Conservation (phyloP, 2,113 vertebrate species). For the Nothoprocta pentlandii region DNA sequence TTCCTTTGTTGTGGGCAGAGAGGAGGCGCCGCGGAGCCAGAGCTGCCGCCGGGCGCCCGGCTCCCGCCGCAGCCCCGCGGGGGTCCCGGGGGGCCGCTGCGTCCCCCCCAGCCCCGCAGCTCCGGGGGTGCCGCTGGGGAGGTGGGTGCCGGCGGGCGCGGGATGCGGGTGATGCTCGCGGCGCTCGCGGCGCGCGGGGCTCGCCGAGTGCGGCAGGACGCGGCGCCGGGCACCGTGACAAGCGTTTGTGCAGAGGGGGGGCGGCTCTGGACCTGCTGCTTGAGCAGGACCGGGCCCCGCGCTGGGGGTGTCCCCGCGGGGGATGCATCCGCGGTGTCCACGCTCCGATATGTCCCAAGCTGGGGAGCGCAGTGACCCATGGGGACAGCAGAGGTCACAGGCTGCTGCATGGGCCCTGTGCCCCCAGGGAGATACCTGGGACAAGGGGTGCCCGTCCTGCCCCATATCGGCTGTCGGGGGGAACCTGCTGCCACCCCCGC, state of each 20-base stretch:
- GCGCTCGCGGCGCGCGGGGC: neutral
- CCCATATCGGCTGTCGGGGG: neutral
- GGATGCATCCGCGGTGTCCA: neutral
- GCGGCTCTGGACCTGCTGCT: neutral
- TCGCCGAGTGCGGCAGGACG: neutral
- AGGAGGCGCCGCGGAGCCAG: slow-evolving; percentile 37
- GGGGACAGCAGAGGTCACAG: neutral
- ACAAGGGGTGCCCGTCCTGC: neutral
- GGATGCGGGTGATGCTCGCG: too few relatives aligned
- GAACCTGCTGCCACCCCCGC: neutral
- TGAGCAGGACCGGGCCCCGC: neutral
- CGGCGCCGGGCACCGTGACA: neutral
- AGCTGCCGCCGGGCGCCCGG: neutral
- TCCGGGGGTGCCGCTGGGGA: neutral
- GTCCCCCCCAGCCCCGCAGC: neutral
- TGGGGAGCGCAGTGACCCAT: neutral
- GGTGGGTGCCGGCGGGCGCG: neutral
- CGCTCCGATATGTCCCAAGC: neutral
- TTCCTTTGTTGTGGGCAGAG: slow-evolving; percentile 66
- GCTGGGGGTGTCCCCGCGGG: neutral
- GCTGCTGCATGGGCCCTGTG: neutral
- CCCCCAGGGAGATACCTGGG: neutral
- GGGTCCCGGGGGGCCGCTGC: neutral
- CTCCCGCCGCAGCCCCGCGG: neutral
- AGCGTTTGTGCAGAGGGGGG: neutral